Conservation (phyloP, 2,113 vertebrate species). For the Platysteira castanea region DNA sequence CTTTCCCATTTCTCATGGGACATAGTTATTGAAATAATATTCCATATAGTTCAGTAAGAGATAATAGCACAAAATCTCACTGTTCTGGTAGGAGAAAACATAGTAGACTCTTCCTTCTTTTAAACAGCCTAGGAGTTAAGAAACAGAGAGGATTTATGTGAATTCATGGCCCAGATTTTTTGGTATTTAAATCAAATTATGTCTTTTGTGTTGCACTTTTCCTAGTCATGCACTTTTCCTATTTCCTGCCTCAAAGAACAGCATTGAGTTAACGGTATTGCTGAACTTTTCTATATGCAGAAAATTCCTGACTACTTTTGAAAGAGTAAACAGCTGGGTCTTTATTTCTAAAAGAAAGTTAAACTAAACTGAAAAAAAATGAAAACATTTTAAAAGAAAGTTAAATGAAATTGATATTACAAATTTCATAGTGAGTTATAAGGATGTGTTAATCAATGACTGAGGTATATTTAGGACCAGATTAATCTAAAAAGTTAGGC, state of each 20-base stretch:
- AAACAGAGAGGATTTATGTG: neutral
- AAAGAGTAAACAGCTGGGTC: neutral
- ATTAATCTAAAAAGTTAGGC: neutral
- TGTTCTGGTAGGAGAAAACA: neutral
- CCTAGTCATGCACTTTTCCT: too few relatives aligned
- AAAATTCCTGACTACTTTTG: neutral
- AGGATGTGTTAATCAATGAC: neutral
- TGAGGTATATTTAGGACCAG: neutral
- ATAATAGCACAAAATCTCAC: neutral
- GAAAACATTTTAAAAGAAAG: neutral
- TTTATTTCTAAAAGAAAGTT: neutral
- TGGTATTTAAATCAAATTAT: neutral
- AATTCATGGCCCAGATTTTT: neutral
- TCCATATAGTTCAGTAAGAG: neutral
- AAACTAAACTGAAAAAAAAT: neutral
- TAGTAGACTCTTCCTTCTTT: neutral
- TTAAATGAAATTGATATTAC: neutral
- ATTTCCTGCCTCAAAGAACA: neutral
- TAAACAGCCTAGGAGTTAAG: neutral
- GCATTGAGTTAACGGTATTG: neutral
- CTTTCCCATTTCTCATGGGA: neutral
- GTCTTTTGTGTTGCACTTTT: neutral
- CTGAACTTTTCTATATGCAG: neutral
- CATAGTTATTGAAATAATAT: neutral
- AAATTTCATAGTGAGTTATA: neutral